Evolutionary conservation across 1,140 invertebrate species (phyloP).

Genomic region (Brachionus angularis): DNA sequence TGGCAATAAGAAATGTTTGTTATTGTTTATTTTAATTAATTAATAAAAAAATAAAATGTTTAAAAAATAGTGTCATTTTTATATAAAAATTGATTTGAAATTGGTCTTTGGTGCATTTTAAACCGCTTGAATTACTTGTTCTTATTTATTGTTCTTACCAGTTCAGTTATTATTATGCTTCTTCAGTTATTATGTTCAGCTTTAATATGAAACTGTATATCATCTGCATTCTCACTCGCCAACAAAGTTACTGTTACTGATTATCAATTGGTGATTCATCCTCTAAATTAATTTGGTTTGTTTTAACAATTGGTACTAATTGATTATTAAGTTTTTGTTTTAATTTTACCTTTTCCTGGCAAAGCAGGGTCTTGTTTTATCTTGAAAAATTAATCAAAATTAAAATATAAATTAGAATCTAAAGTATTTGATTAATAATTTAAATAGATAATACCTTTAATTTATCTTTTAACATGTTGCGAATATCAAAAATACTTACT

Average conservation of each 20-base stretch:
- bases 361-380: too few species aligned
- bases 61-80: too few species aligned
- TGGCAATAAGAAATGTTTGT: too few species aligned
- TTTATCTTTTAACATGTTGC: conserved; percentile 14
- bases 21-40: too few species aligned
- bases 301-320: not conserved
- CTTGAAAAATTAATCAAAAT: too few species aligned
- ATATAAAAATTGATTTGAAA: too few species aligned
- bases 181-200: not conserved
- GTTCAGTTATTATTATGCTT: not conserved
- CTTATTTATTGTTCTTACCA: not conserved
- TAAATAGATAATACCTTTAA: too few species aligned
- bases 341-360: too few species aligned
- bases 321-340: not conserved
- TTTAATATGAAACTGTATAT: conserved; percentile 37
- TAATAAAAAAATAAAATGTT: too few species aligned
- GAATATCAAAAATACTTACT: conserved; percentile 33
- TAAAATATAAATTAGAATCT: too few species aligned
- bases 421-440: too few species aligned
- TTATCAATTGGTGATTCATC: not conserved
- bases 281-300: conserved; percentile 8
- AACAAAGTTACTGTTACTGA: not conserved
- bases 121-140: conserved; percentile 33
- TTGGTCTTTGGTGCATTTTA: too few species aligned
- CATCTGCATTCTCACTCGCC: not conserved